Evolutionary conservation across 2,888 invertebrate species (phyloP), one percentile per base, ranked within the genome.

Genomic region (Bembecia ichneumoniformis): DNA sequence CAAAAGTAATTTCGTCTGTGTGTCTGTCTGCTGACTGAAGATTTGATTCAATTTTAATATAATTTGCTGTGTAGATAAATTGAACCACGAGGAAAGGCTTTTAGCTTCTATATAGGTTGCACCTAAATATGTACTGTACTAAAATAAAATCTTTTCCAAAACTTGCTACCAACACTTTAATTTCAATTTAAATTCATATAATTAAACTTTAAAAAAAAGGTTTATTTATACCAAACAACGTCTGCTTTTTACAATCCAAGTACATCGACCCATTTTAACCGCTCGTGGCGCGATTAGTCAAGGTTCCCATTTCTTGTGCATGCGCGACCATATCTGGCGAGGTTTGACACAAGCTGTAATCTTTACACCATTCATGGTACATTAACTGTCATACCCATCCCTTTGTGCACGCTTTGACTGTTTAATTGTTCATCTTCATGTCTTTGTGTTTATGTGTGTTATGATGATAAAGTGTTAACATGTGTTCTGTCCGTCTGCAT

Each of bases 201-300:
- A n/a, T n/a, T 28, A 2, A 28, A 28, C 9, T 28, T 28, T 1
- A 28, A 9, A 28, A 28, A 28, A 28, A 28, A 9, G n/a, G n/a
- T n/a, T n/a, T 7, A 9, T 28, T 28, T 28, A 9, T 28, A 28
- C 1, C 9, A 7, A 28, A 28, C 28, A 28, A 28, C 28, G 28
- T 9, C 9, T 28, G 28, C 28, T 28, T 9, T 9, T 28, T 28
- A 28, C 28, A 28, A 28, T 40, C 5, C 14, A 40, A 64, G 65
- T 60, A 63, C 66, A 66, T 58, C 64, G 69, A 65, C 71, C 74
- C 64, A 71, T 74, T 71, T 74, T 64, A 59, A 65, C 58, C 65
- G 63, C 60, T 66, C 69, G 67, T 68, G 67, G 63, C 54, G 60
- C 71, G 72, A 84, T 86, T 86, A 84, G 82, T 84, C 79, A 82